phyloP scores from a whole-genome alignment of 2,113 vertebrate species.

The Lophius piscatorius region DNA sequence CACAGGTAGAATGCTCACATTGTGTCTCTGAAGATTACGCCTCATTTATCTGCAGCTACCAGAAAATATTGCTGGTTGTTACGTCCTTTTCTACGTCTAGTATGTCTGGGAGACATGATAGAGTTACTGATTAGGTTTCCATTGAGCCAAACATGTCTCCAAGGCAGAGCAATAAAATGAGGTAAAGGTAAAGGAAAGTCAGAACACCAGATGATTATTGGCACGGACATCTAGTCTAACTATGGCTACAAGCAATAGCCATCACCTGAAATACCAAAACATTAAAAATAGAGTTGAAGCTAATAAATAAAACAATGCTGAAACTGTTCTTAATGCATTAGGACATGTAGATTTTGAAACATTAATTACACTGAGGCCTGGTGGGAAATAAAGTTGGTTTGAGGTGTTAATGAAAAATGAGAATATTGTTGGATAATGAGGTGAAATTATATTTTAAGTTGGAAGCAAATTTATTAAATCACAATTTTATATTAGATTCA shows the following conservation, averaged over 20 bases:
- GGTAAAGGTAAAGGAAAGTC: too few species aligned
- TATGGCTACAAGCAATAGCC: too few species aligned
- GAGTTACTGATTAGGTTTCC: slow-evolving; percentile 35
- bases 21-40: slow-evolving; percentile 12
- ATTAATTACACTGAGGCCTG: background rate
- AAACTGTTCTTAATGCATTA: too few species aligned
- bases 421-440: background rate
- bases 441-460: too few species aligned
- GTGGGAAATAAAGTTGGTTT: background rate
- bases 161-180: too few species aligned
- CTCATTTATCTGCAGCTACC: background rate
- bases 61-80: background rate
- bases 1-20: background rate
- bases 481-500: too few species aligned
- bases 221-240: background rate
- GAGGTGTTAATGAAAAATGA: background rate
- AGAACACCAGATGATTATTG: slow-evolving; percentile 5
- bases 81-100: slow-evolving; percentile 2
- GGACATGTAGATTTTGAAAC: too few species aligned
- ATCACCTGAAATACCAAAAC: too few species aligned
- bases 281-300: too few species aligned
- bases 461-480: too few species aligned
- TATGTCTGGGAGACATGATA: slow-evolving; percentile 21
- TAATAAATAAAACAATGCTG: too few species aligned
- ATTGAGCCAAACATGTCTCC: slow-evolving; percentile 18